Percentiles rank a stretch among this genome's conserved stretches.
Evolutionary conservation across 2,113 vertebrate genomes (phyloP).

Genomic region (Callaeas wilsoni): DNA sequence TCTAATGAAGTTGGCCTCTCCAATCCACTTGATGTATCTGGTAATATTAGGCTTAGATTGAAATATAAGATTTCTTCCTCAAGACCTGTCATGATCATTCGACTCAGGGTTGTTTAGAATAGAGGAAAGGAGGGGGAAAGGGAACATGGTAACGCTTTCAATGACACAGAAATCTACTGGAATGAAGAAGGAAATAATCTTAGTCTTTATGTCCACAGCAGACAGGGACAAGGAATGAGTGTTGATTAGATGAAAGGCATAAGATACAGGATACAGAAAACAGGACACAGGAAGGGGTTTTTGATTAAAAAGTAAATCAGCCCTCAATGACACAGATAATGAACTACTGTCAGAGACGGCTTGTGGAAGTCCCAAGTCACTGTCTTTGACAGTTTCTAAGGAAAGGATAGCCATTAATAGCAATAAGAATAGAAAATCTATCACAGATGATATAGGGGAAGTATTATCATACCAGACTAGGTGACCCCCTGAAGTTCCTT

Average conservation of each 20-base stretch:
- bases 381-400: background rate
- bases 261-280: background rate
- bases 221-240: background rate
- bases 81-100: background rate
- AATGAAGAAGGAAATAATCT: background rate
- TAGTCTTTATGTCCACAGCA: background rate
- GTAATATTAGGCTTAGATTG: conserved; percentile 23
- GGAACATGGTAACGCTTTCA: background rate
- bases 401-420: background rate
- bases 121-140: background rate
- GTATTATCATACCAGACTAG: background rate
- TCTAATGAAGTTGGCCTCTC: conserved; percentile 46
- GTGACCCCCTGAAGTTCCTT: background rate
- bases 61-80: conserved; percentile 32
- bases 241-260: background rate
- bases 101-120: background rate
- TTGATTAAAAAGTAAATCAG: background rate
- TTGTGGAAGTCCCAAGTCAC: background rate
- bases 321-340: background rate
- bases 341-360: background rate
- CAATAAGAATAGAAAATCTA: background rate
- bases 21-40: conserved; percentile 32
- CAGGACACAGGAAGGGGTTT: background rate
- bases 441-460: background rate
- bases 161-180: background rate